Conservation (phyloP, 2,888 invertebrate genomes). For the Escarpia spicata region DNA sequence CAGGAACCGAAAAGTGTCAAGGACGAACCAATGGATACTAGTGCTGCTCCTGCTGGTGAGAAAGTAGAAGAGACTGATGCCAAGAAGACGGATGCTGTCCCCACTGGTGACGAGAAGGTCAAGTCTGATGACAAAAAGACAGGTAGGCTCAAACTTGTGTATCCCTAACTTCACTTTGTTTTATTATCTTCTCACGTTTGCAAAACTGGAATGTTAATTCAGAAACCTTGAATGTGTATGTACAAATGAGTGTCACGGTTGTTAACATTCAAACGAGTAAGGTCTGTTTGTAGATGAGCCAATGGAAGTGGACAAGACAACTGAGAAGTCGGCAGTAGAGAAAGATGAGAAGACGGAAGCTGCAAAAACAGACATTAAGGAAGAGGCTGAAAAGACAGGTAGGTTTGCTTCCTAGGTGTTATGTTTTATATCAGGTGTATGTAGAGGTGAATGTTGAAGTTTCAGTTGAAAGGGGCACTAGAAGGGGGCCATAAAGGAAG, state of each 20-base stretch:
- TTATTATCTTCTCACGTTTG: not conserved
- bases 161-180: not conserved
- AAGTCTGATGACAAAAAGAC: not conserved
- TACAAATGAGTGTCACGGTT: not conserved
- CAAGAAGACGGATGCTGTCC: not conserved
- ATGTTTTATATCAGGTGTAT: not conserved
- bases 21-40: slow-evolving; percentile 35
- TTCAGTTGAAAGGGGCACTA: not conserved
- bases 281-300: not conserved
- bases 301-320: slow-evolving; percentile 33
- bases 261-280: not conserved
- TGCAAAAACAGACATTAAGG: slow-evolving; percentile 4
- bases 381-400: slow-evolving; percentile 24
- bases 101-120: slow-evolving; percentile 27
- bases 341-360: slow-evolving; percentile 54
- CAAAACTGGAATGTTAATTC: not conserved
- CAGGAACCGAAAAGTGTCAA: not conserved
- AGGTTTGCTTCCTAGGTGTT: not conserved
- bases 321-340: slow-evolving; percentile 35
- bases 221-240: not conserved
- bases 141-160: not conserved
- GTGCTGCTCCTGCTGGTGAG: slow-evolving; percentile 37
- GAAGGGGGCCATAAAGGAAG: too few relatives aligned
- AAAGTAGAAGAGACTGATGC: slow-evolving; percentile 23
- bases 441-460: not conserved